Evolutionary conservation across 2,888 invertebrate species (phyloP).

Genomic region (Aricia artaxerxes): DNA sequence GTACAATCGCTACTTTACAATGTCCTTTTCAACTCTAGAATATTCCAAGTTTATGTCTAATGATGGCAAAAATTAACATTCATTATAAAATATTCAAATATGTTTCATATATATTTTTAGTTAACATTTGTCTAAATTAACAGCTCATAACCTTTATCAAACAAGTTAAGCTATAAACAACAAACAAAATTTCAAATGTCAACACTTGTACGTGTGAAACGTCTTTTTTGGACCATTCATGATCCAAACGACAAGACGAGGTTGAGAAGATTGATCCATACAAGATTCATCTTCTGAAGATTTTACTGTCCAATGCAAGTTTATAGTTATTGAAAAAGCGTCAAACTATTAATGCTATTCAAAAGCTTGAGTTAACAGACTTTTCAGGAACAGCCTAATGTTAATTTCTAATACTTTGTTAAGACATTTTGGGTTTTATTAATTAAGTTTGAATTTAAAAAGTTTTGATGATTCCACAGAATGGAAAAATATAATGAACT

Average conservation of each 20-base stretch:
- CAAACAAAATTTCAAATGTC: too few species aligned
- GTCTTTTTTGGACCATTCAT: too few species aligned
- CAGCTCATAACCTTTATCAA: too few species aligned
- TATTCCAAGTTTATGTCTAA: background rate
- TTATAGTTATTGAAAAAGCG: background rate
- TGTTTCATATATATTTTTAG: too few species aligned
- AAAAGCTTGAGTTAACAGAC: background rate
- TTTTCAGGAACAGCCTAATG: background rate
- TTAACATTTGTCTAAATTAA: too few species aligned
- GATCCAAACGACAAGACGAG: too few species aligned
- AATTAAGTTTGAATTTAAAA: too few species aligned
- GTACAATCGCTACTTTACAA: background rate
- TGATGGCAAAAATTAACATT: too few species aligned
- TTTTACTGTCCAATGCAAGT: background rate
- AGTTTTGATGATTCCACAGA: background rate
- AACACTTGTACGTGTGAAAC: too few species aligned
- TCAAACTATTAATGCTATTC: background rate
- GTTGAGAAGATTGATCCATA: background rate
- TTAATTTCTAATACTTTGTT: background rate
- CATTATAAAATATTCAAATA: too few species aligned
- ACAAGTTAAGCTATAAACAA: too few species aligned
- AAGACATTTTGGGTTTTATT: too few species aligned
- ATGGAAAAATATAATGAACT: background rate
- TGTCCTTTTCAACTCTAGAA: background rate
- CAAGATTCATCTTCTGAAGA: background rate